Base-by-base conservation (phyloP, 2,113 vertebrate species). In the Mandrillus leucophaeus region DNA sequence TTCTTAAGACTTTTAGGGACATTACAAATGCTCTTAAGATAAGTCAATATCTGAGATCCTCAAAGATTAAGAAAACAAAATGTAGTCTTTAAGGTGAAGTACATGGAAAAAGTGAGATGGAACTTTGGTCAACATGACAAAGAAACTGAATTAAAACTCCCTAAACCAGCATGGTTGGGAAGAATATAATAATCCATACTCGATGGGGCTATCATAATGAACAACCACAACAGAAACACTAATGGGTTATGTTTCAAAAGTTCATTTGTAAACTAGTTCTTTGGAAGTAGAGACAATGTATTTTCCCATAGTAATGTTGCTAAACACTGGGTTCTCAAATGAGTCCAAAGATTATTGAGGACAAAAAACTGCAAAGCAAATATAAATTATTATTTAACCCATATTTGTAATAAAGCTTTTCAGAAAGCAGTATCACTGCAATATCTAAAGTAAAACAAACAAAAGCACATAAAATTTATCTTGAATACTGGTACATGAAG, bases 351-450 rank as follows among this genome's bases (percentile, higher is more conserved):
- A 90, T 64, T 59, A 78, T 11, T 91, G 73, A 88, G 38, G 68
- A 82, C 11, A 93, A 89, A 93, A 96, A 96, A 88, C 9, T 66
- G 40, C 38, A 95, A 96, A 97, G 83, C 55, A 96, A 93, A 83
- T 73, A 78, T 23, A 88, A 96, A 79, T 93, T 73, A 92, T 66
- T 86, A 72, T 52, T 96, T 93, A 93, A 87, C 8, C 10, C 23
- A 82, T 75, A 79, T 87, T 50, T 93, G 27, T 57, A 93, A 80
- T 45, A 93, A 89, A 95, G 86, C 6, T 75, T 90, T 52, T 83
- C 40, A 87, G 82, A 57, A 76, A 91, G 86, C 18, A 66, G 14
- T 79, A 83, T 91, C 40, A 73, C 8, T n/a, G 38, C 23, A 88
- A 72, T 93, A 79, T 32, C 27, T 80, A 90, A 93, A 64, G 38